Evolutionary conservation across 2,113 vertebrate species (phyloP).

Genomic region (Oceanodroma tethys): DNA sequence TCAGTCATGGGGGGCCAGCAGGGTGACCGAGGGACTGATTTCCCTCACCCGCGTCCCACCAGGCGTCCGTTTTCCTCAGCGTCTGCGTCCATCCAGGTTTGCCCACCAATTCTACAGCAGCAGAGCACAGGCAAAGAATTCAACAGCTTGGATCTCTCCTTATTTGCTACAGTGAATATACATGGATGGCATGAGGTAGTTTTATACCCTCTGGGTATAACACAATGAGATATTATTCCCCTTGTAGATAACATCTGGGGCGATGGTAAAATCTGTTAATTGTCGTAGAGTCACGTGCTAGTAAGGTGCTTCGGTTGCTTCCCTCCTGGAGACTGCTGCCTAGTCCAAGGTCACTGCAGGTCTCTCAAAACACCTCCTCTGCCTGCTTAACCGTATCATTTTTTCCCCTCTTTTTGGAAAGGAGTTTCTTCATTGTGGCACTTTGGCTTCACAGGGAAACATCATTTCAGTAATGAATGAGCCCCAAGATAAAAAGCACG

Average conservation of each 20-base stretch:
- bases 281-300: fast-evolving
- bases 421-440: background rate
- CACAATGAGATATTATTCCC: background rate
- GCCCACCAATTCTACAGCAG: background rate
- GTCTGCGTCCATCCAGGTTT: background rate
- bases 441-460: background rate
- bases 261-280: background rate
- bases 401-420: background rate
- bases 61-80: fast-evolving
- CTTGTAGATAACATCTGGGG: background rate
- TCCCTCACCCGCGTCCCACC: background rate
- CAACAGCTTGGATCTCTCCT: background rate
- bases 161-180: background rate
- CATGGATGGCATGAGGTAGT: background rate
- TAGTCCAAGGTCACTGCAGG: background rate
- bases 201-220: background rate
- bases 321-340: background rate
- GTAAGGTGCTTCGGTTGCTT: background rate
- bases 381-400: background rate
- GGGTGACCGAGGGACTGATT: background rate
- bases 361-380: background rate
- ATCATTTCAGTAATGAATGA: background rate
- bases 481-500: background rate
- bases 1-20: fast-evolving
- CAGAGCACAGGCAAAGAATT: background rate